phyloP scores from a whole-genome alignment of 2,113 vertebrate genomes.

The Pelobates fuscus region DNA sequence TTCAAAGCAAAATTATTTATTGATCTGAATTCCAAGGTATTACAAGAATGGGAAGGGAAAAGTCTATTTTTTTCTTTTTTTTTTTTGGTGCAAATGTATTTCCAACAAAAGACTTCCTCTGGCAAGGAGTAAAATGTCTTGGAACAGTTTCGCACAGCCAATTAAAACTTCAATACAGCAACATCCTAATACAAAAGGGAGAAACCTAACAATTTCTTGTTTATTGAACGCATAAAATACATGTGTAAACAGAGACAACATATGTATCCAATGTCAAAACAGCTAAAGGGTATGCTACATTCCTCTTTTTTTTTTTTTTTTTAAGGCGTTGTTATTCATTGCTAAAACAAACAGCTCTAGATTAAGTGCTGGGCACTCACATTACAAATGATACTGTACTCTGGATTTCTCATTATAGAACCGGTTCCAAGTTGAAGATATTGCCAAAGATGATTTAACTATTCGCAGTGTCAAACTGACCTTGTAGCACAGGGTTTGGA shows the following conservation, averaged over 20 bases:
- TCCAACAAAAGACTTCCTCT: constrained; percentile 41
- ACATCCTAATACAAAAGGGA: constrained; percentile 37
- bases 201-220: constrained; percentile 45
- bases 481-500: constrained; percentile 51
- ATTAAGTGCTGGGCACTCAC: constrained; percentile 71
- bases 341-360: constrained; percentile 63
- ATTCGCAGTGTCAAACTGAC: constrained; percentile 67
- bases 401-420: constrained; percentile 83
- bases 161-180: constrained; percentile 42
- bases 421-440: constrained; percentile 69
- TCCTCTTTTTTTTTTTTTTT: constrained; percentile 56
- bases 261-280: constrained; percentile 52
- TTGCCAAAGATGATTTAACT: constrained; percentile 80
- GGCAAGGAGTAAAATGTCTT: constrained; percentile 4
- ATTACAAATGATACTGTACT: constrained; percentile 77
- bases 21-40: constrained; percentile 44
- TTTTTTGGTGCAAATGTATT: constrained; percentile 21
- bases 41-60: constrained; percentile 4
- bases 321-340: constrained; percentile 61
- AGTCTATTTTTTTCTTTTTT: not conserved
- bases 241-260: constrained; percentile 55
- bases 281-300: constrained; percentile 55
- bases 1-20: constrained; percentile 39
- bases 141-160: constrained; percentile 2
- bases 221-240: constrained; percentile 53